Evolutionary conservation across 2,797 vertebrate species (phyloP), one percentile per base, ranked within the genome.

Genomic region (Mycteria americana): DNA sequence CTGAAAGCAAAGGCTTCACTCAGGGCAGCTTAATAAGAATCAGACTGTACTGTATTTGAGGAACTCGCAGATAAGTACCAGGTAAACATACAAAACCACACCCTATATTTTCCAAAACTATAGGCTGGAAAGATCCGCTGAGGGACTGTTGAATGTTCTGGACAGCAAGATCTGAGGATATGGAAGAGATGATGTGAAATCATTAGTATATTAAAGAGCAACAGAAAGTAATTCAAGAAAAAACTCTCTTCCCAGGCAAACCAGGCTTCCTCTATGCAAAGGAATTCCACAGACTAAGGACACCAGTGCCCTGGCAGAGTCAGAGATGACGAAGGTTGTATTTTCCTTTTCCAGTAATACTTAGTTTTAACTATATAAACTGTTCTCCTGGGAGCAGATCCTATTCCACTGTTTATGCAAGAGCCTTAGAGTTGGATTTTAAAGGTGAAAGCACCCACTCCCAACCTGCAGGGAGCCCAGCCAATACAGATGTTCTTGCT

Each of bases 321-420:
- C 21, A 59, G 67, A 62, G 30, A 63, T 88, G 72, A 82, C 5
- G 10, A 88, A 75, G 24, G 45, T 11, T 91, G 3, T 56, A 56
- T 72, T 90, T 85, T 90, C 83, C 79, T 85, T 81, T 92, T 82
- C 80, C 93, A 79, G 92, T 67, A 92, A 81, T 78, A 67, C 75
- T 93, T 53, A 67, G 63, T 72, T 85, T 90, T 85, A 67, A 92
- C 75, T 79, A 28, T 35, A 88, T 50, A 91, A 78, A 88, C 80
- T 57, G 65, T 51, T 90, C 84, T 53, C 59, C 67, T 46, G 77
- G 59, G 63, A 85, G 51, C 84, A 83, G 76, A 79, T 83, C 59
- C 35, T 73, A 64, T 86, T 86, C 76, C 80, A 63, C 28, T 82
- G 73, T 68, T 79, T 85, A 76, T 6, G 2, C 84, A 83, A 75